A percentile compares a stretch with the other conserved stretches of the same genome.
phyloP scores from a whole-genome alignment of 1,140 invertebrate genomes.

The Agrypnia vestita region DNA sequence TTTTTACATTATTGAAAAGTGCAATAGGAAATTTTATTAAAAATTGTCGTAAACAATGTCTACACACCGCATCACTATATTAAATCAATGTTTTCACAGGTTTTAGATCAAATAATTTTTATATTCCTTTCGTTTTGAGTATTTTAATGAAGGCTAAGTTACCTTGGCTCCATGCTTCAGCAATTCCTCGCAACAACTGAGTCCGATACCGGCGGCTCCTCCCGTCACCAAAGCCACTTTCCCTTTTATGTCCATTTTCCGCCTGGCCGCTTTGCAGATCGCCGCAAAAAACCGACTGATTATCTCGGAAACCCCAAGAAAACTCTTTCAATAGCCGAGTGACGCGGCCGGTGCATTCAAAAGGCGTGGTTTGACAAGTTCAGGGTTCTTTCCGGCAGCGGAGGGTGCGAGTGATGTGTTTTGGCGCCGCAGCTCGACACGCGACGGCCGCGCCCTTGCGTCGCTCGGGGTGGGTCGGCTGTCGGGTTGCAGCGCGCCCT shows the following conservation, averaged over 20 bases:
- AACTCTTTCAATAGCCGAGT: neutral
- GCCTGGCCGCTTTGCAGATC: slow-evolving; percentile 5
- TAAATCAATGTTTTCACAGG: too few relatives aligned
- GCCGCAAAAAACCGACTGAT: neutral
- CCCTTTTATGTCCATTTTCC: slow-evolving; percentile 77
- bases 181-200: slow-evolving; percentile 79
- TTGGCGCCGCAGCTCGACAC: slow-evolving; percentile 35
- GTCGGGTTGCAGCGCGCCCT: neutral
- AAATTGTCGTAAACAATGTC: too few relatives aligned
- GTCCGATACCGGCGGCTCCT: slow-evolving; percentile 81
- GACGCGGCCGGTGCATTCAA: slow-evolving; percentile 7
- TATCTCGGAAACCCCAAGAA: slow-evolving; percentile 3
- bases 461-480: neutral
- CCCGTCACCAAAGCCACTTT: slow-evolving; percentile 84
- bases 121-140: too few relatives aligned
- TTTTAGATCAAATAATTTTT: too few relatives aligned
- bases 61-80: too few relatives aligned
- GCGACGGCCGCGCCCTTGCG: slow-evolving; percentile 57
- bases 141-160: neutral
- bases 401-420: slow-evolving; percentile 30
- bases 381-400: neutral
- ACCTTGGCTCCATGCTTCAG: slow-evolving; percentile 83
- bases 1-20: too few relatives aligned
- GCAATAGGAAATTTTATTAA: too few relatives aligned
- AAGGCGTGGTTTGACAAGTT: slow-evolving; percentile 20